Base-by-base conservation (phyloP, 2,113 vertebrate genomes). In the Zosterops borbonicus region DNA sequence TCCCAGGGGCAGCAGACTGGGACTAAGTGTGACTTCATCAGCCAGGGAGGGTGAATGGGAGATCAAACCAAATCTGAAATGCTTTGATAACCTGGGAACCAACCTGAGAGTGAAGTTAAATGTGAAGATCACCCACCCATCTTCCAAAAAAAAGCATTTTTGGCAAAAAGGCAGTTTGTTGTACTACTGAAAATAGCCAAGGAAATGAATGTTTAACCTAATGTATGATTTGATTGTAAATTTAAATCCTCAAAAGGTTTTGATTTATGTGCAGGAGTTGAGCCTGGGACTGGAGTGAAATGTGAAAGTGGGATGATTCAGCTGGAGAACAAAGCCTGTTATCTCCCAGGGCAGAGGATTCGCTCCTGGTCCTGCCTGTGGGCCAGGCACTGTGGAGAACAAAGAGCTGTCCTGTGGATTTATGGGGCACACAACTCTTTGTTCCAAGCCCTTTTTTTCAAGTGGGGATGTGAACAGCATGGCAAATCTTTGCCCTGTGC, bases 391-490 rank as follows among this genome's bases (percentile, higher is more conserved):
- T 0, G 33, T 44, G 67, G 59, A 79, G 91, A 89, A 62, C 94
- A 94, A 88, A 92, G 76, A 63, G 73, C 87, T 71, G 77, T 73
- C 83, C 93, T 65, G 62, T 64, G 89, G 73, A 76, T 91, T 94
- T 73, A 83, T 88, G 74, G 76, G 92, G 41, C 93, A 42, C 87
- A 46, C 13, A n/a, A 50, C 64, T 24, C 84, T 88, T 23, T 62
- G 83, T 50, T 87, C 33, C 50, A 44, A 56, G 55, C 25, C 24
- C 69, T 73, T 70, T 95, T 70, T 85, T 95, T 53, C 37, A 67
- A 90, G 42, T 1, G 29, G 50, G 29, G 24, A 49, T 90, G 65
- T 31, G 82, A 77, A 50, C 67, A 88, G 87, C 42, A 4, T 14
- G 68, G 46, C 59, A 9, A 35, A 20, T 55, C 65, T 59, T 23